Conservation (phyloP, 2,888 invertebrate species). For the Machimus rusticus region DNA sequence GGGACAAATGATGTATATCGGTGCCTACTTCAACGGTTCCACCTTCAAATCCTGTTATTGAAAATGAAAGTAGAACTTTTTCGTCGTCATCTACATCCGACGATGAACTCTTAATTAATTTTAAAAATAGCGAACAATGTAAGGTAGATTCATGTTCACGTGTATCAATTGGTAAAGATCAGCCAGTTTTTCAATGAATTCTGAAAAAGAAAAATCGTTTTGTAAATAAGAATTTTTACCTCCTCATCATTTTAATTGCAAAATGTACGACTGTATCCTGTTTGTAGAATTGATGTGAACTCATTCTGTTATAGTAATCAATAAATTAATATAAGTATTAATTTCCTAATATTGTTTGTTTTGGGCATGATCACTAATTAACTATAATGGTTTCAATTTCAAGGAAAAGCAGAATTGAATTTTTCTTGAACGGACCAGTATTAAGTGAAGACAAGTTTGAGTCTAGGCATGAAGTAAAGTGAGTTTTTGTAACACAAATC, state of each 20-base stretch:
- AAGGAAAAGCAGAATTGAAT: no score
- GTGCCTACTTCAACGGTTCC: background rate
- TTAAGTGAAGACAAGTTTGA: no score
- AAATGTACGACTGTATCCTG: background rate
- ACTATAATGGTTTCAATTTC: no score
- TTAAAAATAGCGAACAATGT: slow-evolving; percentile 37
- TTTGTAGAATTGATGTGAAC: background rate
- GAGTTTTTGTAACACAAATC: no score
- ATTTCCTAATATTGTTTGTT: background rate
- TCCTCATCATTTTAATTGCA: background rate
- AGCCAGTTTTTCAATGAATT: background rate
- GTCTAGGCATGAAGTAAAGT: no score
- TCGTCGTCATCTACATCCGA: slow-evolving; percentile 39
- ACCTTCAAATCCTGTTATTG: background rate
- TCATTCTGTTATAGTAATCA: background rate
- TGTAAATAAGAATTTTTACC: background rate
- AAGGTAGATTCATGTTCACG: background rate
- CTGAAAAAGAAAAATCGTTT: background rate
- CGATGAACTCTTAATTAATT: slow-evolving; percentile 43
- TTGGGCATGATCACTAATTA: background rate
- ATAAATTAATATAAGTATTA: background rate
- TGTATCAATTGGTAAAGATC: background rate
- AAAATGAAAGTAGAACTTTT: background rate
- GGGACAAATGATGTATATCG: slow-evolving; percentile 75
- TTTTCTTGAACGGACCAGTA: no score